Evolutionary conservation across 2,888 invertebrate genomes (phyloP).

Genomic region (Drosophila meridiana): DNA sequence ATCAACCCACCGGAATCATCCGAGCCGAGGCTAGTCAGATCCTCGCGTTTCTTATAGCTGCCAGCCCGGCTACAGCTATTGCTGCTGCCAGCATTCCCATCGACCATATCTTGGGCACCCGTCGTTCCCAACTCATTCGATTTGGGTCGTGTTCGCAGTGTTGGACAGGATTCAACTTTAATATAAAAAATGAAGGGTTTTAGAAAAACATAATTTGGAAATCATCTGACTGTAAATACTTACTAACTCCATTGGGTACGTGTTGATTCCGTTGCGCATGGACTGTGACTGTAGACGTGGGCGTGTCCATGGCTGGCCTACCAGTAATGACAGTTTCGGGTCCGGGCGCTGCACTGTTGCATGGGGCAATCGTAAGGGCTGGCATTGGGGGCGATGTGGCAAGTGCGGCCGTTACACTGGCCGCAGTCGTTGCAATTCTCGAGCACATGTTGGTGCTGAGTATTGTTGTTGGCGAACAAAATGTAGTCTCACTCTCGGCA

Average conservation of each 20-base stretch:
- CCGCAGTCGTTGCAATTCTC: slow-evolving; percentile 84
- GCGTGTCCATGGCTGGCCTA: slow-evolving; percentile 8
- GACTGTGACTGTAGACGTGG: slow-evolving; percentile 27
- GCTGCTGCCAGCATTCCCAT: slow-evolving; percentile 46
- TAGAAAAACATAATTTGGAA: not conserved
- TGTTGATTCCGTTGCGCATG: slow-evolving; percentile 41
- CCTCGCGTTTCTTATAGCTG: slow-evolving; percentile 85
- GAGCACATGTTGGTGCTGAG: slow-evolving; percentile 85
- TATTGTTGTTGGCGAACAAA: slow-evolving; percentile 85
- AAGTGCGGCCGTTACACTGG: slow-evolving; percentile 82
- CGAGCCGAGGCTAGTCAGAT: slow-evolving; percentile 87
- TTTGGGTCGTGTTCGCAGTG: slow-evolving; percentile 76
- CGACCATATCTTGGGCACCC: slow-evolving; percentile 50
- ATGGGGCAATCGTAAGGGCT: slow-evolving; percentile 50
- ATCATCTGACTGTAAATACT: slow-evolving; percentile 13
- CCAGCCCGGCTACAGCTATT: slow-evolving; percentile 63
- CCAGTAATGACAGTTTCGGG: slow-evolving; percentile 27
- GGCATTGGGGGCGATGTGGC: slow-evolving; percentile 75
- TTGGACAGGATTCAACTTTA: slow-evolving; percentile 73
- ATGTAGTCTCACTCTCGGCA: slow-evolving; percentile 85
- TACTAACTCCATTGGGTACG: slow-evolving; percentile 60
- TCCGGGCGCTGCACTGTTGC: slow-evolving; percentile 22
- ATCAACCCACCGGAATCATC: slow-evolving; percentile 86
- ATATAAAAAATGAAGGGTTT: not conserved
- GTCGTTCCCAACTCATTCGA: slow-evolving; percentile 64